A percentile compares a stretch with the other conserved stretches of the same genome.
phyloP scores from a whole-genome alignment of 2,888 invertebrate species.

The Hesperia comma region DNA sequence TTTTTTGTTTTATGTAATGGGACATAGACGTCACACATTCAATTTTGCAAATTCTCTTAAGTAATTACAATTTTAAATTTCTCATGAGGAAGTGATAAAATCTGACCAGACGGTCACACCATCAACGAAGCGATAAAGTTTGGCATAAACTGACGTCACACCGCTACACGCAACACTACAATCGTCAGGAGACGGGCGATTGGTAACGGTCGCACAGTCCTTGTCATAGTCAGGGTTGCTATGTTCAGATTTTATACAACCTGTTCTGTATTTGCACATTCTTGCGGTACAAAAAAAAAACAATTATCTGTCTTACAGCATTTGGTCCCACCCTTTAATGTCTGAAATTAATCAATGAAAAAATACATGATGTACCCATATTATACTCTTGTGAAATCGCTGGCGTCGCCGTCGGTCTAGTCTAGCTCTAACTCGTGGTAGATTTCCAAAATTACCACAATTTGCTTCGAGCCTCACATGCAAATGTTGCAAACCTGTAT shows the following conservation, averaged over 20 bases:
- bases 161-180: conserved; percentile 16
- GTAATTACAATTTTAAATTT: background rate
- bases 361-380: too few relatives aligned
- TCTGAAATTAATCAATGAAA: too few relatives aligned
- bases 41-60: conserved; percentile 6
- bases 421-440: too few relatives aligned
- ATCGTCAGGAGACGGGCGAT: background rate
- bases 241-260: background rate
- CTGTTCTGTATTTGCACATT: background rate
- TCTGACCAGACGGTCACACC: conserved; percentile 19
- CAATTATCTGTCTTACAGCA: too few relatives aligned
- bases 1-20: background rate
- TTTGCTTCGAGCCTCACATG: too few relatives aligned
- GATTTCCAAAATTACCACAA: too few relatives aligned
- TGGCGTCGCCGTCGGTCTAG: too few relatives aligned
- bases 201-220: conserved; percentile 1
- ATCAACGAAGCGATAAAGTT: conserved; percentile 23
- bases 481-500: too few relatives aligned
- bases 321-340: too few relatives aligned
- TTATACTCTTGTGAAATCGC: too few relatives aligned
- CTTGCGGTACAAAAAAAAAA: too few relatives aligned
- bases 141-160: conserved; percentile 24
- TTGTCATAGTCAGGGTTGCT: background rate
- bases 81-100: conserved; percentile 21
- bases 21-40: conserved; percentile 2